Evolutionary conservation across 92 coral and sea anemone genomes (phyloP), one percentile per base, ranked within the genome.

Genomic region (Diadumene lineata): DNA sequence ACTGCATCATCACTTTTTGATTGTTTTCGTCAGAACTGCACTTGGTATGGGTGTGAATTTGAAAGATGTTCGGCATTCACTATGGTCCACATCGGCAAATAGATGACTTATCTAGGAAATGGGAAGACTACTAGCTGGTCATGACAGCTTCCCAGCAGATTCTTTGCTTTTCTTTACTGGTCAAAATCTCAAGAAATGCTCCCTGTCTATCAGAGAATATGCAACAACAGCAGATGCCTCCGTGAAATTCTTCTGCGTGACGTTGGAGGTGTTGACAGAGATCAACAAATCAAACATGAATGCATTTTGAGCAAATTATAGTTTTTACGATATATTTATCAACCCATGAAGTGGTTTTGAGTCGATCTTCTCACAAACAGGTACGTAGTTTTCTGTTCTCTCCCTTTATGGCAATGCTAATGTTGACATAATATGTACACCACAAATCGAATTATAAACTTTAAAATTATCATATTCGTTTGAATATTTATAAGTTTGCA

Each of bases 21-120:
- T 27, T 13, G 89, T 85, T 34, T 80, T 88, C 64, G 83, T 90
- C 22, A 72, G 87, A 22, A 85, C 86, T 44, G 93, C 90, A 34
- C 34, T 70, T 7, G 61, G 75, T 26, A 85, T 74, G 3, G 84
- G 87, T 6, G 28, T 82, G 2, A 81, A 86, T 32, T 74, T 81
- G 61, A 69, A 65, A 18, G 79, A 77, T 31, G 86, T 86, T 18
- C 32, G 68, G 22, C 64, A 76, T 82, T 7, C 84, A 76, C 25
- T 86, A 82, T 72, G 87, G 87, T 25, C 91, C 91, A 31, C 87
- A 86, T 50, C 44, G 58, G 50, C 64, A 71, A 29, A 51, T 70
- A 15, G 82, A 70, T 34, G 81, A 85, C 34, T 85, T 28, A 63
- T 80, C 48, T 82, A 85, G 68, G 70, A 85, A 55, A 72, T 72